Evolutionary conservation across 2,888 invertebrate species (phyloP), one percentile per base, ranked within the genome.

Genomic region (Oscheius onirici): DNA sequence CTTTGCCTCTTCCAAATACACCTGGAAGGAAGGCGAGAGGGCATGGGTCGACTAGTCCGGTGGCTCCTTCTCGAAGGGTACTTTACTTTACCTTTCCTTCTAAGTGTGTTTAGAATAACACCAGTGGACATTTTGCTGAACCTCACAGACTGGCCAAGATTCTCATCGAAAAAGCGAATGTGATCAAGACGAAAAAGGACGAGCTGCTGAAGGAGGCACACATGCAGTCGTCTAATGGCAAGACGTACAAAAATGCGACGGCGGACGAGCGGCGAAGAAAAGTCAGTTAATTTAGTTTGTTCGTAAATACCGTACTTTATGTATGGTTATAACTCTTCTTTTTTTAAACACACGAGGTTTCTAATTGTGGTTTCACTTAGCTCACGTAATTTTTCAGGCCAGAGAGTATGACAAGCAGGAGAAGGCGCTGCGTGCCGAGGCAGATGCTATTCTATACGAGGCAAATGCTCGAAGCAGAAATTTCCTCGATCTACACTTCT

Each of bases 401-500:
- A 8, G 54, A 3, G 10, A 28, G 13, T 54, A 13, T 3, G 26
- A 11, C 10, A 8, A 24, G 3, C 1, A 24, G 11, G 54, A 22
- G 54, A 54, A 28, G 54, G 54, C 20, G 24, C 15, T 24, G 6
- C 54, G 54, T 26, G 54, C 8, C 1, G 54, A 24, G 24, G 22
- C 22, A 15, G 22, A 49, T 22, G 49, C 10, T 3, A 22, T 66
- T 66, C 17, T 66, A 6, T 13, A 13, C 20, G 66, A 51, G 22
- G 66, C 66, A 17, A 66, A 66, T 22, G 10, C n/a, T n/a, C n/a
- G 22, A 11, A n/a, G 34, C 17, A 52, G 49, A 13, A 34, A 52
- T 26, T 17, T 20, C 15, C 24, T 66, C 28, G 66, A 66, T 43
- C 41, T 66, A 8, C 66, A 66, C 51, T 43, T n/a, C 20, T 20